Evolutionary conservation across 2,113 vertebrate genomes (phyloP), one percentile per base, ranked within the genome.

Genomic region (Apaloderma vittatum): DNA sequence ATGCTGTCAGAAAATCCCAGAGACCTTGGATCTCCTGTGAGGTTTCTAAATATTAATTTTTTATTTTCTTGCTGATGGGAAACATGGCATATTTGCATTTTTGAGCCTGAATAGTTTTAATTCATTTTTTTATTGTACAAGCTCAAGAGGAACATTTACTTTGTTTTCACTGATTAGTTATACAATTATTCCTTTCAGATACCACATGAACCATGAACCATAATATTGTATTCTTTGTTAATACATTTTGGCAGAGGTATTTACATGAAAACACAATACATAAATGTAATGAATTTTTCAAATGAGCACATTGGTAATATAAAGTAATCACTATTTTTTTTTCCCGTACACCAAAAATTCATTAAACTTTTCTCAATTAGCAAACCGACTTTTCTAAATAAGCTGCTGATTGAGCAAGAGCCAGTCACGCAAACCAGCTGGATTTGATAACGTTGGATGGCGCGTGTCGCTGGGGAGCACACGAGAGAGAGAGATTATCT

Each of bases 81-180:
- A 97, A 97, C 92, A 92, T 73, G 88, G 61, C 96, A 24, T 98
- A 98, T 98, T 98, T 98, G 98, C 97, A 98, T 98, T 98, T 98
- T 98, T 98, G 98, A 98, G 98, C 97, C 97, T 98, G 98, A 97
- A 96, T 97, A 98, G 97, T 98, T 98, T 97, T 98, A 98, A 98
- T 98, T 98, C 96, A 78, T 61, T 97, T 96, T 97, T 98, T 98
- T 98, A 98, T 98, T 98, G 92, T 82, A 97, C 93, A 97, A 98
- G 96, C 97, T 97, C 96, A 95, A 98, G 96, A 98, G 97, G 97
- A 98, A 98, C 98, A 97, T 98, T 98, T 98, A 97, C 98, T 98
- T 98, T 98, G 97, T 98, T 98, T 98, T 98, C 97, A 97, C 96
- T 98, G 97, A 98, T 98, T 98, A 98, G 97, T 98, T 98, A 98